Conservation (phyloP, 1,140 invertebrate species). For the Wasmannia auropunctata region DNA sequence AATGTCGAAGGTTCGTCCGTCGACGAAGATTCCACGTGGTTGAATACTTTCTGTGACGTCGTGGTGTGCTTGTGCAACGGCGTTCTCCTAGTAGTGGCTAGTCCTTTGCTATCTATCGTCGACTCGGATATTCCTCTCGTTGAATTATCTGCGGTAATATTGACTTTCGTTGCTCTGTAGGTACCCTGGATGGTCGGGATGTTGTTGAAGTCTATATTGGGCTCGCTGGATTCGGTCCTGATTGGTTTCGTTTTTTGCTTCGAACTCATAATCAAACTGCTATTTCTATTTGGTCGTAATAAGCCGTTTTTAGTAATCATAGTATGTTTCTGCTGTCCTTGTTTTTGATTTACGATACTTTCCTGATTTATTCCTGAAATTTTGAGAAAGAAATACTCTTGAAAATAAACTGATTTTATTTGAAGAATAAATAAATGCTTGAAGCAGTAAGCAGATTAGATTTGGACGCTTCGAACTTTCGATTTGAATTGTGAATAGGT, state of each 20-base stretch:
- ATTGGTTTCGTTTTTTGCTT: conserved; percentile 84
- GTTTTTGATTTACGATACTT: conserved; percentile 71
- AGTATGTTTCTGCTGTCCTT: conserved; percentile 78
- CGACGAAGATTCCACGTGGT: background rate
- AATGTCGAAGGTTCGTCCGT: conserved; percentile 29
- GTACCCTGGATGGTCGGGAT: conserved; percentile 83
- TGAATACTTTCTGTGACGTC: background rate
- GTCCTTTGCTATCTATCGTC: background rate
- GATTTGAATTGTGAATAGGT: background rate
- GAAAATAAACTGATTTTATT: background rate
- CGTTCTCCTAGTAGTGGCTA: background rate
- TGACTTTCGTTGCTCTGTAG: conserved; percentile 83
- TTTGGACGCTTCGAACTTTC: background rate
- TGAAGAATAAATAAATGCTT: background rate
- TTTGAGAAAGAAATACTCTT: background rate
- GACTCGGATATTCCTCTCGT: background rate
- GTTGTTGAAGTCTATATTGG: conserved; percentile 82
- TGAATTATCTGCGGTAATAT: conserved; percentile 49
- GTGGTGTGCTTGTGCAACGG: conserved; percentile 6
- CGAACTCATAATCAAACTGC: conserved; percentile 78
- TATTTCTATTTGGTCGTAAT: conserved; percentile 79
- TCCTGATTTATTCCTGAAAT: conserved; percentile 79
- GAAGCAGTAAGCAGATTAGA: background rate
- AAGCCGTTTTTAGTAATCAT: conserved; percentile 84
- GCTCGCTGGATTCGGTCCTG: conserved; percentile 81